Percentiles rank a stretch among this genome's conserved stretches.
phyloP scores from a whole-genome alignment of 2,797 vertebrate genomes.

The Betta splendens region DNA sequence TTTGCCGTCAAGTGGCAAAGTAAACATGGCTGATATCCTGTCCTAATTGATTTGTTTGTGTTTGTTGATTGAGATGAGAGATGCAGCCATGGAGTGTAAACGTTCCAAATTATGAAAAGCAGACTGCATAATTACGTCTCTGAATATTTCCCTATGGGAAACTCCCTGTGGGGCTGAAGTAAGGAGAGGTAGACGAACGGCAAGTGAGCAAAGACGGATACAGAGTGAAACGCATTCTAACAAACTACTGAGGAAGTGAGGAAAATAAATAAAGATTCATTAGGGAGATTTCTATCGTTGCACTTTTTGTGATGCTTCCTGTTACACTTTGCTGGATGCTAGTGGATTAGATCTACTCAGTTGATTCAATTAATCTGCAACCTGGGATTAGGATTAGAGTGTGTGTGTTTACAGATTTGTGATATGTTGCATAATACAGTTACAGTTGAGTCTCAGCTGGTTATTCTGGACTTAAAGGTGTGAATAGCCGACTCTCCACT shows the following conservation, averaged over 20 bases:
- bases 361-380: conserved; percentile 70
- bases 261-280: conserved; percentile 50
- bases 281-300: conserved; percentile 47
- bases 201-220: conserved; percentile 28
- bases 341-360: conserved; percentile 71
- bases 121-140: conserved; percentile 71
- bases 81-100: conserved; percentile 68
- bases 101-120: conserved; percentile 73
- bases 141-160: conserved; percentile 69
- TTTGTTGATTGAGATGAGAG: conserved; percentile 73
- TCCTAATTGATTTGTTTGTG: conserved; percentile 75
- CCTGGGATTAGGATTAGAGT: conserved; percentile 66
- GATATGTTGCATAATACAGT: conserved; percentile 67
- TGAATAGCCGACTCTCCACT: conserved; percentile 1
- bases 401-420: conserved; percentile 60
- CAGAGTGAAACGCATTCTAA: conserved; percentile 35
- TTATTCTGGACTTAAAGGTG: conserved; percentile 56
- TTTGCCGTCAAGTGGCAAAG: conserved; percentile 53
- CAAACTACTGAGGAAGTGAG: conserved; percentile 40
- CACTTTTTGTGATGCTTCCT: conserved; percentile 34
- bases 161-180: conserved; percentile 40
- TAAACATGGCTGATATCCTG: conserved; percentile 64
- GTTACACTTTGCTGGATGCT: conserved; percentile 30
- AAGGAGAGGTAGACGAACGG: conserved; percentile 44
- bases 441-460: conserved; percentile 60